phyloP scores from a whole-genome alignment of 2,113 vertebrate species.

The Carassius auratus region DNA sequence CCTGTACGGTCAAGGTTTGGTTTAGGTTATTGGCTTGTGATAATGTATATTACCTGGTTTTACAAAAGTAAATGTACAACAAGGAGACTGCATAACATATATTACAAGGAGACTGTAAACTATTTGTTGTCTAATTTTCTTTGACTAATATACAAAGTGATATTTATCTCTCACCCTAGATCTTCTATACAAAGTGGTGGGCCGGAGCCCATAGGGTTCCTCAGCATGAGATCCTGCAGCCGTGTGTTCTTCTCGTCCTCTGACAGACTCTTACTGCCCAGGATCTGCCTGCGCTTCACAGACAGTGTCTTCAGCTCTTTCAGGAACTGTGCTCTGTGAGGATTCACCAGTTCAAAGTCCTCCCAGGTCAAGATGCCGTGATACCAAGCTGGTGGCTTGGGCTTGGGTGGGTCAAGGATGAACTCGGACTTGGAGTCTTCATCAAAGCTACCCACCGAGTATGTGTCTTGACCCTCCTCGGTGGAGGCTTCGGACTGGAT shows the following conservation, averaged over 20 bases:
- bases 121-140: too few relatives aligned
- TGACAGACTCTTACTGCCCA: conserved; percentile 88
- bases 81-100: too few relatives aligned
- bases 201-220: conserved; percentile 94
- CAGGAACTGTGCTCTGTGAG: conserved; percentile 94
- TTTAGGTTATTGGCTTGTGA: too few relatives aligned
- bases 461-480: conserved; percentile 93
- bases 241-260: conserved; percentile 99
- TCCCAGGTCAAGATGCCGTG: conserved; percentile 98
- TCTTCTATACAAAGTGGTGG: conserved; percentile 94
- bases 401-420: conserved; percentile 98
- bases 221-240: conserved; percentile 93
- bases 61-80: too few relatives aligned
- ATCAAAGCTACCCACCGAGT: conserved; percentile 94
- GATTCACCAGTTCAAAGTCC: conserved; percentile 97
- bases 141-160: neutral
- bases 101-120: too few relatives aligned
- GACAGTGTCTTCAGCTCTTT: conserved; percentile 96
- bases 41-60: too few relatives aligned
- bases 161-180: conserved; percentile 80
- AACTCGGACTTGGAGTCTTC: conserved; percentile 99
- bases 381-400: conserved; percentile 97
- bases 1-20: too few relatives aligned
- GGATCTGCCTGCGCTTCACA: conserved; percentile 91
- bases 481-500: conserved; percentile 94